Conservation (phyloP, 1,140 invertebrate genomes). For the Radopholus similis region DNA sequence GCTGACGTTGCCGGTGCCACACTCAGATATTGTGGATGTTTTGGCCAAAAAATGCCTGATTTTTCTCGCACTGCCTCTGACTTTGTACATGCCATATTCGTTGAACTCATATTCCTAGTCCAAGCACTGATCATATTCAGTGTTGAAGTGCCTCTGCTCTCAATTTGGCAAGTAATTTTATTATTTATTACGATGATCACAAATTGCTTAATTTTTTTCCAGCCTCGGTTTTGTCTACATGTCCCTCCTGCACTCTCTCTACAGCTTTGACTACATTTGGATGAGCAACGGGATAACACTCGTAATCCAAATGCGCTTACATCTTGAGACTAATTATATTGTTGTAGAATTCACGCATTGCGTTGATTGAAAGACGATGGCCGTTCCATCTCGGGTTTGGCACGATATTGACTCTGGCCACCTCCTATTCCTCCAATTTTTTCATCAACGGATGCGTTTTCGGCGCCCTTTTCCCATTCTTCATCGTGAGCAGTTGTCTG, state of each 20-base stretch:
- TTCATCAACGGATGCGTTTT: conserved; percentile 49
- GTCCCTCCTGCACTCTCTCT: conserved; percentile 50
- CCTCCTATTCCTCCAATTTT: conserved; percentile 25
- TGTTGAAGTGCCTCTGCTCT: conserved; percentile 42
- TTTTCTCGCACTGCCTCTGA: conserved; percentile 47
- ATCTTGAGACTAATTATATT: background rate
- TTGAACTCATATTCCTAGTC: conserved; percentile 49
- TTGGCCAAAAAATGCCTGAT: background rate
- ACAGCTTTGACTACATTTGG: conserved; percentile 55
- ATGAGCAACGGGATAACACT: conserved; percentile 38
- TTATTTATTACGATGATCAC: no score
- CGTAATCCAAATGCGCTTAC: background rate
- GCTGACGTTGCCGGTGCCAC: conserved; percentile 46
- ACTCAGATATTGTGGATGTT: conserved; percentile 34
- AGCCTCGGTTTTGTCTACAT: conserved; percentile 46
- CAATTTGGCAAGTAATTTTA: no score
- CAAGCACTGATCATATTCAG: conserved; percentile 36
- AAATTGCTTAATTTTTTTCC: conserved; percentile 6
- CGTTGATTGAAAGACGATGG: conserved; percentile 36
- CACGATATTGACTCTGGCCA: conserved; percentile 38
- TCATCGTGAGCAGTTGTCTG: conserved; percentile 46
- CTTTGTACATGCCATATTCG: conserved; percentile 43
- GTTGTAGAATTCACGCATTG: conserved; percentile 16
- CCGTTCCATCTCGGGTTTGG: conserved; percentile 55
- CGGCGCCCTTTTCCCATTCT: conserved; percentile 51